A percentile compares a stretch with the other conserved stretches of the same genome.
Evolutionary conservation across 2,888 invertebrate species (phyloP).

Genomic region (Acanthosepion pharaonis): DNA sequence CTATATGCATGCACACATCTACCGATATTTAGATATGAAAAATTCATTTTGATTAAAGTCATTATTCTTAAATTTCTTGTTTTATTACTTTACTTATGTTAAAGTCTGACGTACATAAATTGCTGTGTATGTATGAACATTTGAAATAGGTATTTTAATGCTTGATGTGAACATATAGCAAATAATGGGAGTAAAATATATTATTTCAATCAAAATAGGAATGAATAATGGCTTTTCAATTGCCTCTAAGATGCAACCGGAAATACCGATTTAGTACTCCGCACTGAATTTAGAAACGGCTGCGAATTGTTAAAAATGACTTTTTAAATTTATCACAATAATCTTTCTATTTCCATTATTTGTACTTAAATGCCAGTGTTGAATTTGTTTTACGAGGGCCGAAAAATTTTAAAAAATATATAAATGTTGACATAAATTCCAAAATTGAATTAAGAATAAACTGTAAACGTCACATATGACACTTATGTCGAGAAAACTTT

Average conservation of each 20-base stretch:
- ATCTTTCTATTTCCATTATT: not conserved
- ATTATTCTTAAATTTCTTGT: too few relatives aligned
- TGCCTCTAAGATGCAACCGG: not conserved
- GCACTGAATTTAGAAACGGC: not conserved
- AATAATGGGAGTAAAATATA: not conserved
- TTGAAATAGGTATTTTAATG: too few relatives aligned
- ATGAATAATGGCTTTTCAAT: not conserved
- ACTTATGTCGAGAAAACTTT: not conserved
- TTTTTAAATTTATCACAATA: not conserved
- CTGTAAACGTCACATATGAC: conserved; percentile 15
- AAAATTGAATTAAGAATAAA: not conserved
- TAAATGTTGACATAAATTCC: not conserved
- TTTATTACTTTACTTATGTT: too few relatives aligned
- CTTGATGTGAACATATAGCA: too few relatives aligned
- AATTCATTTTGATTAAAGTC: too few relatives aligned
- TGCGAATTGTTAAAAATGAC: not conserved
- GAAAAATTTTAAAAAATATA: not conserved
- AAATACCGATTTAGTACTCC: not conserved
- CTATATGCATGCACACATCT: too few relatives aligned
- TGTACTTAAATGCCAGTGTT: not conserved
- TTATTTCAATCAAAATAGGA: not conserved
- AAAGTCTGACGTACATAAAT: too few relatives aligned
- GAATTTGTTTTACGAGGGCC: not conserved
- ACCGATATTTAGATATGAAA: too few relatives aligned
- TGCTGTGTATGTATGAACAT: too few relatives aligned